These are phyloP conservation scores for Callopanchax toddi DNA, from an alignment of 2,113 vertebrate species.

Conservation along the genomic window DNA sequence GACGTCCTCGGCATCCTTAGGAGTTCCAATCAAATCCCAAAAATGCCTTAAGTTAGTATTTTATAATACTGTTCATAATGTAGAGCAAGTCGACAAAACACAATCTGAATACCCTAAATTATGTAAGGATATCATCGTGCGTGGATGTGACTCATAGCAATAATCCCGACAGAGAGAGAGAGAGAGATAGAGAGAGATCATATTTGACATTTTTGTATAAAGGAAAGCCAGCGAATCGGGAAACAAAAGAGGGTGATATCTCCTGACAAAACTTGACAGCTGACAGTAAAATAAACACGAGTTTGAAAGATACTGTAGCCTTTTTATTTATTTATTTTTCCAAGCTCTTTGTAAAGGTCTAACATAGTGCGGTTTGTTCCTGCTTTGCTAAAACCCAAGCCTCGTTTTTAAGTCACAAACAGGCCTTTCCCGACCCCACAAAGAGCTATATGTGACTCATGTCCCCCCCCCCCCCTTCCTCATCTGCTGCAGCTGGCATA, in stretches of 20 bases:
- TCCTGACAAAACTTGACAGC: constrained; percentile 37
- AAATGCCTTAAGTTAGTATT: not conserved
- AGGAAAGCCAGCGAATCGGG: constrained; percentile 30
- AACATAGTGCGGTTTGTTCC: not conserved
- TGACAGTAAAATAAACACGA: constrained; percentile 31
- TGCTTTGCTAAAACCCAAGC: constrained; percentile 23
- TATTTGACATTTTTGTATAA: constrained; percentile 46
- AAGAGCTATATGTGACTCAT: constrained; percentile 42
- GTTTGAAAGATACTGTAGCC: constrained; percentile 7
- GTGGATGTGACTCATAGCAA: constrained; percentile 28
- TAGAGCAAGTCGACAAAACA: constrained; percentile 28
- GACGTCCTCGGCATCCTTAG: no score
- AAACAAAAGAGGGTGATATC: constrained; percentile 46
- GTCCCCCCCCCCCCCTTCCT: constrained; percentile 31
- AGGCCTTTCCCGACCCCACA: constrained; percentile 30
- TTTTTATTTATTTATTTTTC: not conserved
- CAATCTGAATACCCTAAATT: constrained; percentile 31
- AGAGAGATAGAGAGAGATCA: constrained; percentile 32
- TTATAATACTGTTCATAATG: constrained; percentile 16
- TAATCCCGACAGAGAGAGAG: constrained; percentile 27
- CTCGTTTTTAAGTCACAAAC: constrained; percentile 31
- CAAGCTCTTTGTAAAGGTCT: not conserved
- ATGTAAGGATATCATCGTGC: constrained; percentile 41
- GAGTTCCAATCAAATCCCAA: no score
- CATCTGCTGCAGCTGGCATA: constrained; percentile 37